These are phyloP conservation scores for Meganola albula DNA, from an alignment of 2,888 invertebrate species.

Conservation along the genomic window DNA sequence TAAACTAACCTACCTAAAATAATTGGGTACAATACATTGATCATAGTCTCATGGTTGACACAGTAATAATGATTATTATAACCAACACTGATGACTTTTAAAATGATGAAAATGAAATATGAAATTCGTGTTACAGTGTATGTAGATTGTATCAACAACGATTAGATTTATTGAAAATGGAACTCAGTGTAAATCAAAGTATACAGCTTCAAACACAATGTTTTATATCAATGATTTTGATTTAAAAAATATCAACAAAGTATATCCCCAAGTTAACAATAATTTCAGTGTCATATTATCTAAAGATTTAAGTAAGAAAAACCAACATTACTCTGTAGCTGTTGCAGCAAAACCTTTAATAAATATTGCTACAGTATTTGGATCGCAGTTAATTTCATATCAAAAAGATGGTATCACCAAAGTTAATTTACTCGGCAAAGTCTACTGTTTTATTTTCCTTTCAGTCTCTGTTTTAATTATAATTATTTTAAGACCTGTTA, in stretches of 20 bases:
- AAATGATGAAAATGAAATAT: no score
- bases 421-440: constrained; percentile 27
- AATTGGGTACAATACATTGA: no score
- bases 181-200: background rate
- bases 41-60: no score
- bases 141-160: no score
- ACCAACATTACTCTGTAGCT: constrained; percentile 25
- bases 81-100: no score
- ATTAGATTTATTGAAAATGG: no score
- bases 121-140: no score
- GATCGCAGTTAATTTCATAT: constrained; percentile 37
- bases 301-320: constrained; percentile 5
- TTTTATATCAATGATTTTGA: constrained; percentile 20
- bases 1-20: no score
- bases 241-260: constrained; percentile 2
- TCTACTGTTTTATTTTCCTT: constrained; percentile 35
- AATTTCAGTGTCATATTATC: constrained; percentile 6
- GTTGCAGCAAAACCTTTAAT: constrained; percentile 42
- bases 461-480: constrained; percentile 17
- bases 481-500: constrained; percentile 28
- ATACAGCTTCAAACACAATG: constrained; percentile 8
- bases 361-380: constrained; percentile 37
- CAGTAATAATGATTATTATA: no score
- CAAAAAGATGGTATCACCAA: constrained; percentile 22
- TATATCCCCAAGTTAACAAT: constrained; percentile 1